These are phyloP conservation scores for Pseudorhiza aurosa DNA, from an alignment of 30 jellyfish, hydroid and myxozoan genomes.

Conservation along the genomic window DNA sequence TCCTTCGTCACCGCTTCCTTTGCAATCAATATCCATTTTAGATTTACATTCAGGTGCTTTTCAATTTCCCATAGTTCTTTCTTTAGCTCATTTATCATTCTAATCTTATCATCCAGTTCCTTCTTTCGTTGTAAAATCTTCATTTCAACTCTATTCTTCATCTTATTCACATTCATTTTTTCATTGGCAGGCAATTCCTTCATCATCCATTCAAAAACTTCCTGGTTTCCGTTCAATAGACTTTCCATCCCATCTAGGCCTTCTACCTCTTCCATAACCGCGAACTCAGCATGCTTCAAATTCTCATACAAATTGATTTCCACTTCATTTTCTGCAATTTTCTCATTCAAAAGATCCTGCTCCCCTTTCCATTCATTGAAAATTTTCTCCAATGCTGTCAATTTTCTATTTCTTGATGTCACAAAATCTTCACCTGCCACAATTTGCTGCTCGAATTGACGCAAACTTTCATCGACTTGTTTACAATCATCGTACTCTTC, in stretches of 20 bases:
- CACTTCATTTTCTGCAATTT: not conserved
- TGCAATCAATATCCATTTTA: slow-evolving; percentile 63
- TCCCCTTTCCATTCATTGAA: slow-evolving; percentile 1
- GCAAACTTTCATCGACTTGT: slow-evolving; percentile 13
- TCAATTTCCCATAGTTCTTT: slow-evolving; percentile 30
- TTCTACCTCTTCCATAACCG: not conserved
- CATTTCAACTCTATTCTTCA: not conserved
- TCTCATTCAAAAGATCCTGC: not conserved
- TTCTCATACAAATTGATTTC: not conserved
- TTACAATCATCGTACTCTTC: not conserved
- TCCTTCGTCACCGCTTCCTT: slow-evolving; percentile 48
- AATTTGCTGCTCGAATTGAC: not conserved
- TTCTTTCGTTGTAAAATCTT: not conserved
- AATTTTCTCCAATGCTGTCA: not conserved
- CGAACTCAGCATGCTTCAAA: slow-evolving; percentile 2
- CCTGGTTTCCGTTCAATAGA: not conserved
- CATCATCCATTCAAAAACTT: not conserved
- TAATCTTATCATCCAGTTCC: not conserved
- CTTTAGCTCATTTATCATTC: not conserved
- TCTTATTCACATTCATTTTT: not conserved
- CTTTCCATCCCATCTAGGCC: not conserved
- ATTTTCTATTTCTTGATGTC: not conserved
- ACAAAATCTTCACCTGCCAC: slow-evolving; percentile 1
- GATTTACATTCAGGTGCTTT: slow-evolving; percentile 13
- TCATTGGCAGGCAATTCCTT: slow-evolving; percentile 20